Conservation (phyloP, 2,888 invertebrate genomes). For the Ormia ochracea region DNA sequence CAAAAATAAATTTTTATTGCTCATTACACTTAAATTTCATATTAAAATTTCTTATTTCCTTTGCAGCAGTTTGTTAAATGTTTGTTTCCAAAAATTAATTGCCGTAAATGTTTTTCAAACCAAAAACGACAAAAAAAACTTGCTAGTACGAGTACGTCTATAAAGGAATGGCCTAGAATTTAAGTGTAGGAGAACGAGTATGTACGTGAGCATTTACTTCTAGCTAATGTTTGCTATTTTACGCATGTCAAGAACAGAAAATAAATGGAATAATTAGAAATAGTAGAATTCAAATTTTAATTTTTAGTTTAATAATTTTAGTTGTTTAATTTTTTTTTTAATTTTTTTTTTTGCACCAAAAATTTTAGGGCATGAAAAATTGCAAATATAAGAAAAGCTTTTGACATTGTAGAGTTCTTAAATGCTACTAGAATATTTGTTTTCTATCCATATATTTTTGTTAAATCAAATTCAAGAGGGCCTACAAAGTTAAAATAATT, state of each 20-base stretch:
- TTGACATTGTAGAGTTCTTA: no score
- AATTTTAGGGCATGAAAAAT: no score
- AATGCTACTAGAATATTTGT: no score
- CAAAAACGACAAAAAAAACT: not conserved
- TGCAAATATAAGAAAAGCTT: no score
- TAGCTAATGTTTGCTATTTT: constrained; percentile 33
- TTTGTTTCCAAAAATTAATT: constrained; percentile 57
- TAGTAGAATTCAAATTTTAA: not conserved
- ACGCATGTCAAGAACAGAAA: constrained; percentile 37
- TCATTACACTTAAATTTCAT: constrained; percentile 25
- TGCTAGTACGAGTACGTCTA: not conserved
- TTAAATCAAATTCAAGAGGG: no score
- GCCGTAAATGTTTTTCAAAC: constrained; percentile 29
- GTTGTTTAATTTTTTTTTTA: no score
- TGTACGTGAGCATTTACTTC: not conserved
- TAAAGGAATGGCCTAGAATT: constrained; percentile 21
- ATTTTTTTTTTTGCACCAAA: no score
- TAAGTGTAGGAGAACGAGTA: not conserved
- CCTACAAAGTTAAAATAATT: no score
- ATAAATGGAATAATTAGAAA: not conserved
- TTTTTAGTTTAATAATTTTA: not conserved
- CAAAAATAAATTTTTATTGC: constrained; percentile 4
- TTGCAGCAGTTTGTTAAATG: constrained; percentile 26
- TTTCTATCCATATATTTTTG: no score
- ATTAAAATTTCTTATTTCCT: constrained; percentile 35